Evolutionary conservation across 37 sponge, comb jelly and placozoan genomes (phyloP).

Genomic region (Mnemiopsis leidyi): DNA sequence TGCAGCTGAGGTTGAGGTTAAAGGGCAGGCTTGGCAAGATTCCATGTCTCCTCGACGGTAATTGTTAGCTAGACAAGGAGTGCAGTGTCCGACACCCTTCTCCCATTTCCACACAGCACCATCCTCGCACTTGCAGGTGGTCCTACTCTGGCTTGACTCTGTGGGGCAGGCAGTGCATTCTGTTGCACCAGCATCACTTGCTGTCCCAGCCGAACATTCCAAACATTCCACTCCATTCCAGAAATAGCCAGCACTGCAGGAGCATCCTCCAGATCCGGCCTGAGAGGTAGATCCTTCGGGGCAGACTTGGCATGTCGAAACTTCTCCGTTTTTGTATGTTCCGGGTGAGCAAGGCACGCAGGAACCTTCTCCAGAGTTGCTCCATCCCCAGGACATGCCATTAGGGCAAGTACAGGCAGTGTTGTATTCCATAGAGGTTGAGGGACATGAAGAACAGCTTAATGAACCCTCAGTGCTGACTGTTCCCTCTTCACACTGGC

Average conservation of each 20-base stretch:
- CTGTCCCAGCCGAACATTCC: not conserved
- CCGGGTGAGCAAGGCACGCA: not conserved
- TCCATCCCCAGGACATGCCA: not conserved
- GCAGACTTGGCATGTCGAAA: not conserved
- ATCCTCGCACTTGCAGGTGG: not conserved
- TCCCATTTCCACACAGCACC: not conserved
- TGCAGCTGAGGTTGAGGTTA: not conserved
- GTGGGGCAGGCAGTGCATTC: not conserved
- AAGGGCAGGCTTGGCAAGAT: not conserved
- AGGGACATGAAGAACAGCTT: not conserved
- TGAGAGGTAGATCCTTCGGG: not conserved
- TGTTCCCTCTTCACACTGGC: not conserved
- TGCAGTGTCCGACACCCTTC: not conserved
- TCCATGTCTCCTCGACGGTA: not conserved
- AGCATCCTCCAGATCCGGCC: not conserved
- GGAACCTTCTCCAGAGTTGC: not conserved
- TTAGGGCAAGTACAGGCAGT: not conserved
- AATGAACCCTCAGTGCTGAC: not conserved
- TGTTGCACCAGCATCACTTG: not conserved
- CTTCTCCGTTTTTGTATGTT: not conserved
- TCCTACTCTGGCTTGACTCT: not conserved
- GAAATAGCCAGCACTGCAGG: not conserved
- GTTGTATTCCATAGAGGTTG: not conserved
- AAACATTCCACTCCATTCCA: not conserved
- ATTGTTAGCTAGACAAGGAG: not conserved